Percentiles rank a stretch among this genome's conserved stretches.
These are phyloP conservation scores for Tipula confusa DNA, from an alignment of 2,888 invertebrate genomes.

Conservation along the genomic window DNA sequence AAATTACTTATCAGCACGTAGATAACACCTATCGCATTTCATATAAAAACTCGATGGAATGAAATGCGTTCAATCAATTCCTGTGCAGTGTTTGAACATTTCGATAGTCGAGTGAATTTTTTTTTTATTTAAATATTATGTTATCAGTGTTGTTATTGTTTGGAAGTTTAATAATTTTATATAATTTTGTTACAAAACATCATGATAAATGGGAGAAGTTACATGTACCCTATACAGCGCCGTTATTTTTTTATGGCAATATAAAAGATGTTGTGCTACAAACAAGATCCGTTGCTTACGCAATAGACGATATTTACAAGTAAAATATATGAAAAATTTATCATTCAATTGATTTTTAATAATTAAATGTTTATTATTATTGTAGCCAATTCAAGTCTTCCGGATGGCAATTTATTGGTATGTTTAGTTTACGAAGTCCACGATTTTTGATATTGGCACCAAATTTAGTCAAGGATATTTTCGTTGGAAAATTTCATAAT, in stretches of 20 bases:
- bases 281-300: not conserved
- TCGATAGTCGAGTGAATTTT: not conserved
- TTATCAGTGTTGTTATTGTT: not conserved
- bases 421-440: not conserved
- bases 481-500: not conserved
- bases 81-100: not conserved
- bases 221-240: not conserved
- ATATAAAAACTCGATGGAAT: not conserved
- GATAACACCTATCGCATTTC: not conserved
- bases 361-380: not conserved
- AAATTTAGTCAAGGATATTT: not conserved
- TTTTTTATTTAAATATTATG: too few species aligned
- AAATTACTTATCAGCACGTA: not conserved
- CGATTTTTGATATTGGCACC: not conserved
- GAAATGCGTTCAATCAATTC: not conserved
- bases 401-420: constrained; percentile 16
- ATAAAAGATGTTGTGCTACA: not conserved
- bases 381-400: not conserved
- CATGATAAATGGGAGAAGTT: not conserved
- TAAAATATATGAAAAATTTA: not conserved
- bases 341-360: not conserved
- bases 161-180: not conserved
- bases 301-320: not conserved
- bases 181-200: not conserved
- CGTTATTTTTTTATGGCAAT: not conserved